Evolutionary conservation across 2,113 vertebrate species (phyloP).

Genomic region (Rhabdomys dilectus): DNA sequence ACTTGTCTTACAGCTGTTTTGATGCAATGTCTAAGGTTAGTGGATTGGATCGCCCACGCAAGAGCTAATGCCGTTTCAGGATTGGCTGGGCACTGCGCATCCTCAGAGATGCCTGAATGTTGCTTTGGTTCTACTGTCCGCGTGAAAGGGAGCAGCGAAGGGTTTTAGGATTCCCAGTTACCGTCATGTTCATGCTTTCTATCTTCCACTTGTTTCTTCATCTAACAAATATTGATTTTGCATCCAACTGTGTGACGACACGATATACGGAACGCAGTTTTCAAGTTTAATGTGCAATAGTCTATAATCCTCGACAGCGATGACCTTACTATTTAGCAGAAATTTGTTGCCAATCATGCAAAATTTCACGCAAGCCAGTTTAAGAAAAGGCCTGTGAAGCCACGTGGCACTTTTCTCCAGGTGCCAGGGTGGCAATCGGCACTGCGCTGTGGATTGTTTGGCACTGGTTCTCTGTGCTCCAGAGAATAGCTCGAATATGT

Average conservation of each 20-base stretch:
- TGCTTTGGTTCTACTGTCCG: background rate
- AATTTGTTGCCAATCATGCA: background rate
- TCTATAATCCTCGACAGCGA: background rate
- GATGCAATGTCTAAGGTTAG: constrained; percentile 22
- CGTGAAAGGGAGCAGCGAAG: background rate
- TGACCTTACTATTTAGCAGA: background rate
- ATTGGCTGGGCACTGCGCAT: background rate
- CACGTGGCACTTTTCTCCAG: background rate
- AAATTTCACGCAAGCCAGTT: background rate
- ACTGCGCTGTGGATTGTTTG: background rate
- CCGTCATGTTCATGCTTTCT: background rate
- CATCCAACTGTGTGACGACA: background rate
- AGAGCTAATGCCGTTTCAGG: constrained; percentile 58
- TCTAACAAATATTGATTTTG: constrained; percentile 16
- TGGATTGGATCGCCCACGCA: background rate
- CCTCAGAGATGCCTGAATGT: background rate
- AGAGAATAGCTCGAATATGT: background rate
- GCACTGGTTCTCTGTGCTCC: too few relatives aligned
- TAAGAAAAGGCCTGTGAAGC: background rate
- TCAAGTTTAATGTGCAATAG: background rate
- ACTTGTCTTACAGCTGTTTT: background rate
- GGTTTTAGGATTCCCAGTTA: background rate
- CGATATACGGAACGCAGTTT: background rate
- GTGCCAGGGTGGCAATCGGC: too few relatives aligned
- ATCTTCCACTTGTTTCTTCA: background rate